Conservation (phyloP, 2,797 vertebrate genomes). For the Acanthornis magna region DNA sequence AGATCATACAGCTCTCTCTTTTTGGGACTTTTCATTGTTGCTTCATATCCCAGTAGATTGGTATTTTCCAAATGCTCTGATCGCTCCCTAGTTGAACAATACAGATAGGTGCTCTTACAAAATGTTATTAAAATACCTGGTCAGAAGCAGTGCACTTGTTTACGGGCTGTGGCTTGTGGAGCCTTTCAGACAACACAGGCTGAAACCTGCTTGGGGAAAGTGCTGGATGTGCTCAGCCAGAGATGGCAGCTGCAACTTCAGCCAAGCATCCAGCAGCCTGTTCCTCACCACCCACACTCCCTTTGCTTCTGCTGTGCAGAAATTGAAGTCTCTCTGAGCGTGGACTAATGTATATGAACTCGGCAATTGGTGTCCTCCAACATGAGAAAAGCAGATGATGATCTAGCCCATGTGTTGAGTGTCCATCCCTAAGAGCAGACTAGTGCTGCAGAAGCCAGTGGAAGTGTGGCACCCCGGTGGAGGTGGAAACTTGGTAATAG, state of each 20-base stretch:
- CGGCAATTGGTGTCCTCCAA: rapidly evolving
- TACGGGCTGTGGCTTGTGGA: background rate
- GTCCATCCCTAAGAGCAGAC: background rate
- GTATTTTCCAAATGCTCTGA: background rate
- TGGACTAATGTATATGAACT: background rate
- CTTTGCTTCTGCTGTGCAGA: background rate
- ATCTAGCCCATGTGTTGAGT: background rate
- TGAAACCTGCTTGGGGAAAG: background rate
- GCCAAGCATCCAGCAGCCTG: background rate
- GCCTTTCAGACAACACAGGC: background rate
- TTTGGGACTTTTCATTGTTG: background rate
- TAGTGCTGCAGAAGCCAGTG: background rate
- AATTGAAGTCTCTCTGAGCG: background rate
- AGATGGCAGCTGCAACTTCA: background rate
- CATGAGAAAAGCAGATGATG: background rate
- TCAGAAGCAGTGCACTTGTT: background rate
- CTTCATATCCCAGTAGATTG: background rate
- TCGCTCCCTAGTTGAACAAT: background rate
- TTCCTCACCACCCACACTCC: background rate
- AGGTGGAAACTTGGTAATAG: background rate
- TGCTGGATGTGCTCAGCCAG: background rate
- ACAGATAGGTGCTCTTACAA: background rate
- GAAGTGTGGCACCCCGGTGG: rapidly evolving
- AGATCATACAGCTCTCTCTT: background rate
- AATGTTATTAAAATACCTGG: background rate